Evolutionary conservation across 2,888 invertebrate species (phyloP).

Genomic region (Acanthosepion esculentum): DNA sequence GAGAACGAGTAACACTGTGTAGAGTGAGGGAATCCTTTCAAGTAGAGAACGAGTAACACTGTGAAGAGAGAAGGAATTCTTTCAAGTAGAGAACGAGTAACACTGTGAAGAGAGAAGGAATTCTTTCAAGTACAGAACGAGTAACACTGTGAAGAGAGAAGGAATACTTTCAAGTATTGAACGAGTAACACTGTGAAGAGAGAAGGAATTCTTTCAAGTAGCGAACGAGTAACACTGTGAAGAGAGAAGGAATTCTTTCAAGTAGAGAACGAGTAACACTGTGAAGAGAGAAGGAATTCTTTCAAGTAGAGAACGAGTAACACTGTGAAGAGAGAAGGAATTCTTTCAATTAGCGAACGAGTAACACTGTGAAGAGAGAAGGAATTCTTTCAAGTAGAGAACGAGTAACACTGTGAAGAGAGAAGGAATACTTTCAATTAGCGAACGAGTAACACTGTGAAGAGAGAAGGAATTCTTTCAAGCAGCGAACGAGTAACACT

Average conservation of each 20-base stretch:
- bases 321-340: too few relatives aligned
- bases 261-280: too few relatives aligned
- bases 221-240: background rate
- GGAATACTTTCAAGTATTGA: too few relatives aligned
- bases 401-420: background rate
- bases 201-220: background rate
- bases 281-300: conserved; percentile 48
- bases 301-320: background rate
- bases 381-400: background rate
- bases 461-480: conserved; percentile 16
- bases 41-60: background rate
- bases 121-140: background rate
- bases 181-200: conserved; percentile 67
- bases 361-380: conserved; percentile 63
- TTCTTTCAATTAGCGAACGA: too few relatives aligned
- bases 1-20: too few relatives aligned
- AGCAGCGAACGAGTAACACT: background rate
- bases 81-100: too few relatives aligned
- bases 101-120: conserved; percentile 60
- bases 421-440: too few relatives aligned
- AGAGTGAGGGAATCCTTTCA: background rate
- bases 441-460: too few relatives aligned
- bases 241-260: too few relatives aligned
- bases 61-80: too few relatives aligned
- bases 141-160: background rate